Evolutionary conservation across 2,797 vertebrate species (phyloP).

Genomic region (Geotrypetes seraphini): DNA sequence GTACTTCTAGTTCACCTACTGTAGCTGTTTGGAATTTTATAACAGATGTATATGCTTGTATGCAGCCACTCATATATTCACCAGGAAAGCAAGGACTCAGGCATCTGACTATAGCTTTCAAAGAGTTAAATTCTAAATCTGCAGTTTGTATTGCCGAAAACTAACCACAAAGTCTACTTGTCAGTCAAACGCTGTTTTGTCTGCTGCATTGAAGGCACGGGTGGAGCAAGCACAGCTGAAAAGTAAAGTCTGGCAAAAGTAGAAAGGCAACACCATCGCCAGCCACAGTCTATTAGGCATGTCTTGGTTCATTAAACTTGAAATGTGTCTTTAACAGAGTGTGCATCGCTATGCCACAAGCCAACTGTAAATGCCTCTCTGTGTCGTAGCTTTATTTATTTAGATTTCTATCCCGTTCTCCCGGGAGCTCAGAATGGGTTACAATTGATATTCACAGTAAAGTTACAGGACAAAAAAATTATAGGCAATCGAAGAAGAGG

Average conservation of each 20-base stretch:
- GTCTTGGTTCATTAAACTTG: constrained; percentile 42
- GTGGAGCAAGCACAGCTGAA: constrained; percentile 50
- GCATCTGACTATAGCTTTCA: neutral
- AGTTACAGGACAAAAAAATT: too few species aligned
- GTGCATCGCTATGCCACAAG: constrained; percentile 12
- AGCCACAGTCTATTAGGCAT: constrained; percentile 21
- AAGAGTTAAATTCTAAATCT: neutral
- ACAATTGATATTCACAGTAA: too few species aligned
- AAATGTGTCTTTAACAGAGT: constrained; percentile 33
- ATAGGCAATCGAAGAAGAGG: too few species aligned
- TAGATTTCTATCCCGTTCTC: too few species aligned
- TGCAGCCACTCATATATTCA: too few species aligned
- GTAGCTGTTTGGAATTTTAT: too few species aligned
- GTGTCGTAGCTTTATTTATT: too few species aligned
- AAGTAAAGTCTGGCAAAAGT: constrained; percentile 38
- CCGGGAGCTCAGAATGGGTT: too few species aligned
- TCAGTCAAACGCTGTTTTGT: constrained; percentile 65
- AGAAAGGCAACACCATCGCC: constrained; percentile 9
- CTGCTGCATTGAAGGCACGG: constrained; percentile 42
- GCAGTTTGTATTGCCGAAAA: neutral
- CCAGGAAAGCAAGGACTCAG: too few species aligned
- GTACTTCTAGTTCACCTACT: too few species aligned
- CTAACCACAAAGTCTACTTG: constrained; percentile 27
- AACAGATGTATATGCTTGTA: too few species aligned
- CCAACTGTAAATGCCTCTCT: constrained; percentile 4